Base-by-base conservation (phyloP, 2,113 vertebrate species). In the Alosa alosa region DNA sequence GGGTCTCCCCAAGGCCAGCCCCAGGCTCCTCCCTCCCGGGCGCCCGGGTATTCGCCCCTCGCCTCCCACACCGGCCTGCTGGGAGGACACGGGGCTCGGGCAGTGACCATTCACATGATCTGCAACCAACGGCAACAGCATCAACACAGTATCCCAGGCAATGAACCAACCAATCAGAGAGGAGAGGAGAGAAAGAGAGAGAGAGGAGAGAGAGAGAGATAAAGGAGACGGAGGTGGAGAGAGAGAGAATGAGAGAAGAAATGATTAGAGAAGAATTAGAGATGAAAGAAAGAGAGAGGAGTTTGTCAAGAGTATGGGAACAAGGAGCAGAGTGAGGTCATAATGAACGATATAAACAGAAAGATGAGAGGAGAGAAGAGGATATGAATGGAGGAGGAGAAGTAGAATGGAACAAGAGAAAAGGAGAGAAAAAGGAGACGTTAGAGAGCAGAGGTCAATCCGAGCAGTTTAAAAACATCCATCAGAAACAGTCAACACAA, bases 21-120 rank as follows among this genome's bases (percentile, higher is more conserved):
- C n/a, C n/a, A n/a, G 96, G 94, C 91, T 96, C 96, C 45, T 99
- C 98, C 0, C n/a, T n/a, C 97, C 96, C 47, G 99, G 96, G 94
- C 82, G 95, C 97, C 96, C 96, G 85, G 97, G 96, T 92, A 96
- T 92, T 20, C 97, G 99, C 92, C 97, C 98, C 84, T n/a, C n/a
- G n/a, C n/a, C n/a, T n/a, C 96, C 96, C 20, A 94, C 82, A 90
- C 96, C 97, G 90, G 96, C 95, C 93, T 98, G 98, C 20, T 25
- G n/a, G 20, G 20, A 64, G 90, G 97, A 98, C 2, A 96, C 97
- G 88, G 98, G 97, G 88, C 97, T 99, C 89, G 97, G 98, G 93
- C 97, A 99, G 94, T 99, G 97, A 94, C 98, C 98, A 91, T 99
- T 99, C 90, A 99, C 95, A 87, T 99, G 97, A 96, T 99, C 98